phyloP scores from a whole-genome alignment of 2,797 vertebrate genomes.

The Myripristis jacobus region DNA sequence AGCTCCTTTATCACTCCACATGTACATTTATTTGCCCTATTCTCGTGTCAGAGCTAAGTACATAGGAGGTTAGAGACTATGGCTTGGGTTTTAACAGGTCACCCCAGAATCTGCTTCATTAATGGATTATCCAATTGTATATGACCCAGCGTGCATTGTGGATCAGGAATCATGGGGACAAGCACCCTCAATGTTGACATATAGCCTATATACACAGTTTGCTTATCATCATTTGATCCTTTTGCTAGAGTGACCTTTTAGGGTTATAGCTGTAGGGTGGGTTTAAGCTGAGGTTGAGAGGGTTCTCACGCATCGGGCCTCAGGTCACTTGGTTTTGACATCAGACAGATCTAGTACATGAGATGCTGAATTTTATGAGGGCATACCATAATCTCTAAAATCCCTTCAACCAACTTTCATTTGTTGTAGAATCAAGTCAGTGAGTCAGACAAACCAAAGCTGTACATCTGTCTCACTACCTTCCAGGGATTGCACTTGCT shows the following conservation, averaged over 20 bases:
- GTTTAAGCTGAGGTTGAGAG: constrained; percentile 52
- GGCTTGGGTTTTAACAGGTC: constrained; percentile 39
- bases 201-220: constrained; percentile 10
- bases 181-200: constrained; percentile 15
- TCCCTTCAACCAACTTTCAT: constrained; percentile 56
- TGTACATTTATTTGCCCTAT: constrained; percentile 47
- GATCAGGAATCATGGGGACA: constrained; percentile 33
- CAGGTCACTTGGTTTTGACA: constrained; percentile 63
- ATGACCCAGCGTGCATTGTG: constrained; percentile 43
- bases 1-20: constrained; percentile 56
- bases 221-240: constrained; percentile 48
- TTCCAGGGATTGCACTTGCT: constrained; percentile 33
- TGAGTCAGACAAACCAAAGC: constrained; percentile 41
- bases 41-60: constrained; percentile 45
- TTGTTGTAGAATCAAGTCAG: constrained; percentile 50
- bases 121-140: constrained; percentile 64
- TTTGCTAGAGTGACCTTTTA: constrained; percentile 33
- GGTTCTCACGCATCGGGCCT: constrained; percentile 52
- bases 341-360: constrained; percentile 55
- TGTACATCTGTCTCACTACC: constrained; percentile 38
- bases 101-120: constrained; percentile 62
- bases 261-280: constrained; percentile 22
- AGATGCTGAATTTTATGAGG: constrained; percentile 26
- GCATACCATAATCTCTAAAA: constrained; percentile 62
- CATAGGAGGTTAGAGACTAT: constrained; percentile 32